Conservation (phyloP, 2,113 vertebrate species). For the Oreotrochilus melanogaster region DNA sequence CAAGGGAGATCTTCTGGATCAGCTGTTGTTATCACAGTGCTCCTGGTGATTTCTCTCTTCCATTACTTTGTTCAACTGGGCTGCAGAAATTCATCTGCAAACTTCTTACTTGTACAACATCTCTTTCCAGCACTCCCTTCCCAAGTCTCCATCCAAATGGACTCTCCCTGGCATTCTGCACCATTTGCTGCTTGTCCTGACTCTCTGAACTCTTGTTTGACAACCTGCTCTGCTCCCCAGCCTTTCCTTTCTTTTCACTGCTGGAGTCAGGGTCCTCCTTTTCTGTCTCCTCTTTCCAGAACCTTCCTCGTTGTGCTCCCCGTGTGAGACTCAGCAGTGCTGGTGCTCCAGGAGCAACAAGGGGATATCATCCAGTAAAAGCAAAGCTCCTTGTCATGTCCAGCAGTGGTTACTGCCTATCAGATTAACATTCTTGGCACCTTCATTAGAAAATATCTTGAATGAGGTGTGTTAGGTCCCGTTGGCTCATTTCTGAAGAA, state of each 20-base stretch:
- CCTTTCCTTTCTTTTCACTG: not conserved
- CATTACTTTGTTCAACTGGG: not conserved
- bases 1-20: not conserved
- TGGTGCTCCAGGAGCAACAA: not conserved
- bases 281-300: not conserved
- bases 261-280: not conserved
- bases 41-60: not conserved
- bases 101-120: fast-evolving
- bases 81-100: not conserved
- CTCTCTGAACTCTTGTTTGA: not conserved
- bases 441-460: not conserved
- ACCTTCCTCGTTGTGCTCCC: not conserved
- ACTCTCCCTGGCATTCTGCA: not conserved
- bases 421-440: not conserved
- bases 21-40: not conserved
- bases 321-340: not conserved
- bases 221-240: not conserved
- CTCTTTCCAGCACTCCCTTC: not conserved
- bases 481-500: not conserved
- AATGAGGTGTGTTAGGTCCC: not conserved
- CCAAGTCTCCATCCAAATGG: not conserved
- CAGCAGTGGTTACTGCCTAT: not conserved
- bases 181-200: not conserved
- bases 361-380: not conserved
- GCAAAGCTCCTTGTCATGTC: not conserved